Percentiles rank a stretch among this genome's conserved stretches.
These are phyloP conservation scores for Copsychus sechellarum DNA, from an alignment of 2,113 vertebrate species.

Conservation along the genomic window DNA sequence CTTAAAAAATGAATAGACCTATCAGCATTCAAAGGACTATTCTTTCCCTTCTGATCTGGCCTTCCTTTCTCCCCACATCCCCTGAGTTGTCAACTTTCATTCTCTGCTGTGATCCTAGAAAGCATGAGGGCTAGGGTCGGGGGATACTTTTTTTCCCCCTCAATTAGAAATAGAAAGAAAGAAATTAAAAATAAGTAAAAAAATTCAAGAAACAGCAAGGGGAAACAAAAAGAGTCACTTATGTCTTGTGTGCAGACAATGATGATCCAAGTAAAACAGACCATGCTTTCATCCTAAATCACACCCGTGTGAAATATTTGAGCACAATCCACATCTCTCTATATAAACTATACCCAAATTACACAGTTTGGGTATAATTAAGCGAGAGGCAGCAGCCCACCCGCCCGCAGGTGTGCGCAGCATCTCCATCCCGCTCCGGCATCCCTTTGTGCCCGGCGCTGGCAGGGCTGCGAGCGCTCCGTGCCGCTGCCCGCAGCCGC, in stretches of 20 bases:
- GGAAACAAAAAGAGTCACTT: not conserved
- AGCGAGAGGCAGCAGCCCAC: not conserved
- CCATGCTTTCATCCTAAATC: not conserved
- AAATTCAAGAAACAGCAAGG: not conserved
- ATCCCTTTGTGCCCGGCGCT: rapidly evolving
- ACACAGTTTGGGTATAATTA: not conserved
- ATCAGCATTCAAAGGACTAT: not conserved
- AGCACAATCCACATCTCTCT: rapidly evolving
- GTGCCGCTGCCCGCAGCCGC: not conserved
- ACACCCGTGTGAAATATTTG: not conserved
- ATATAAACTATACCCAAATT: rapidly evolving
- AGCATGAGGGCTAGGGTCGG: rapidly evolving
- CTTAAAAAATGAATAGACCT: not conserved
- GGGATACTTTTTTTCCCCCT: rapidly evolving
- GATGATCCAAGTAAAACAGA: not conserved
- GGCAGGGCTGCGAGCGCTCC: not conserved
- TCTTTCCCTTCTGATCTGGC: not conserved
- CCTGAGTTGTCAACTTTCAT: not conserved
- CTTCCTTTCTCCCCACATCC: not conserved
- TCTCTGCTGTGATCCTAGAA: not conserved
- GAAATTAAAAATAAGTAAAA: not conserved
- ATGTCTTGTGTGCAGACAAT: not conserved
- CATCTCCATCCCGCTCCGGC: rapidly evolving
- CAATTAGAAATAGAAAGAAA: not conserved
- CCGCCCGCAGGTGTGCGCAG: not conserved